Conservation (phyloP, 2,113 vertebrate genomes). For the Osmerus eperlanus region DNA sequence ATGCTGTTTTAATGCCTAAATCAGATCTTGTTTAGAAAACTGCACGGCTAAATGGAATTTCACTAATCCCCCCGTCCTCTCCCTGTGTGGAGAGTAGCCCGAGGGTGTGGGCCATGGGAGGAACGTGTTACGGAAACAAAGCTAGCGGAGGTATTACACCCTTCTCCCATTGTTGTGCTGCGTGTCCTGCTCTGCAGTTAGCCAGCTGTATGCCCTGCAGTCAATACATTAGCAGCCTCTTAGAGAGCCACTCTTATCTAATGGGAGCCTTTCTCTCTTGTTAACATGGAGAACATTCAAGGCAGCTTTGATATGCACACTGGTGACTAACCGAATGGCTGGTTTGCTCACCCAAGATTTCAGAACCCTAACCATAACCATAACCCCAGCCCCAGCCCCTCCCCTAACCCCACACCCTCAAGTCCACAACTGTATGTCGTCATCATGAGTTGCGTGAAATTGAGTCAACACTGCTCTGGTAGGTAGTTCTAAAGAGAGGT, state of each 20-base stretch:
- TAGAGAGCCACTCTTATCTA: background rate
- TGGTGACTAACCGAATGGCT: no score
- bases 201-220: background rate
- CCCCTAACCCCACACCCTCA: no score
- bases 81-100: conserved; percentile 37
- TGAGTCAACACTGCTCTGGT: no score
- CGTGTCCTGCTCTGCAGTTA: conserved; percentile 9
- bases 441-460: no score
- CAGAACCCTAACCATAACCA: no score
- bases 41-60: conserved; percentile 43
- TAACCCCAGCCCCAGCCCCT: no score
- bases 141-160: conserved; percentile 14
- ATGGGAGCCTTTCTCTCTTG: background rate
- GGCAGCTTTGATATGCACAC: background rate
- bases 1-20: conserved; percentile 36
- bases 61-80: conserved; percentile 36
- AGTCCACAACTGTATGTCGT: no score
- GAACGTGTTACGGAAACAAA: conserved; percentile 27
- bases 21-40: conserved; percentile 37
- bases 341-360: no score
- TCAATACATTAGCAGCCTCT: background rate
- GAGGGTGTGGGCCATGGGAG: conserved; percentile 30
- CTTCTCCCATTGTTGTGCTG: conserved; percentile 36
- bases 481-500: no score
- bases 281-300: background rate